A percentile compares a stretch with the other conserved stretches of the same genome.
phyloP scores from a whole-genome alignment of 1,140 invertebrate genomes.

The Lithobius niger region DNA sequence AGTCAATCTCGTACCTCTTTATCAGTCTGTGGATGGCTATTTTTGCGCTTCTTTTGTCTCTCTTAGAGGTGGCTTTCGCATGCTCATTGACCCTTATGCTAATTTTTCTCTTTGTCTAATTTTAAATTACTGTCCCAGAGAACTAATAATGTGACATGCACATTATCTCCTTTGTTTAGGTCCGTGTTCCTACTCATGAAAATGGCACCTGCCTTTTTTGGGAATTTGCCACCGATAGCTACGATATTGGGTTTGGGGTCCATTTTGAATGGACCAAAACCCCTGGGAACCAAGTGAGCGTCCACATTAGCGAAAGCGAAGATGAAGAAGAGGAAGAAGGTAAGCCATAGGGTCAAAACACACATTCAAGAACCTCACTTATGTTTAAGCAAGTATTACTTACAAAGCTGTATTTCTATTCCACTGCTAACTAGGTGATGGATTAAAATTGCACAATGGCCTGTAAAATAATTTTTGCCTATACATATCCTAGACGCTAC shows the following conservation, averaged over 20 bases:
- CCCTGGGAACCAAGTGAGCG: constrained; percentile 62
- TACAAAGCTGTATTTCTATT: no score
- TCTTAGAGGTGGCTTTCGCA: no score
- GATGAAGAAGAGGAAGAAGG: constrained; percentile 60
- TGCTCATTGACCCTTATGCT: no score
- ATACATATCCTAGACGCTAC: no score
- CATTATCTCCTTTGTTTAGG: constrained; percentile 27
- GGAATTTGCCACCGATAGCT: constrained; percentile 98
- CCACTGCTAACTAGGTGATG: no score
- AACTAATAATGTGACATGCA: not conserved
- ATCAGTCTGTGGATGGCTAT: no score
- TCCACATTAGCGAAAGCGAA: constrained; percentile 79
- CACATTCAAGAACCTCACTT: not conserved
- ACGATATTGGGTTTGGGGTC: constrained; percentile 97
- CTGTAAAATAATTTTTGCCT: no score
- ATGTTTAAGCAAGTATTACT: no score
- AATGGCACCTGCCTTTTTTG: constrained; percentile 92
- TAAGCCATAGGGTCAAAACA: constrained; percentile 20
- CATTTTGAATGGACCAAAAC: constrained; percentile 96
- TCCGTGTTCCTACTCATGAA: constrained; percentile 91
- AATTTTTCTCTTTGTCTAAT: constrained; percentile 6
- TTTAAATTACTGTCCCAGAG: constrained; percentile 9
- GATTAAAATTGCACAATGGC: no score
- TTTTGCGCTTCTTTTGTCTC: constrained; percentile 9
- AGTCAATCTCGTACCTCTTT: no score